These are phyloP conservation scores for Drosophila kikkawai DNA, from an alignment of 1,140 invertebrate species.

Conservation along the genomic window DNA sequence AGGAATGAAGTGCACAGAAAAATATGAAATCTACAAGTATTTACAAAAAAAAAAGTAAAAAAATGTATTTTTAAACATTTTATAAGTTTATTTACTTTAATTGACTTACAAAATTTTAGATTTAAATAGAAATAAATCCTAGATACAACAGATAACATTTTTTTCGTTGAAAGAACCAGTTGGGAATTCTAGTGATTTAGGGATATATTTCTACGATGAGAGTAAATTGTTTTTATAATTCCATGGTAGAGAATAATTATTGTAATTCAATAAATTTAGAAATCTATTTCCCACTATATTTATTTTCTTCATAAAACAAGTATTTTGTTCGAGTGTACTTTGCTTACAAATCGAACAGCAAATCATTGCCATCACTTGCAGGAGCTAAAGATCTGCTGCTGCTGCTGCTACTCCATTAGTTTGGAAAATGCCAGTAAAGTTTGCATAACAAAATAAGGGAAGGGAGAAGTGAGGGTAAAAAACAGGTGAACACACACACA, in stretches of 20 bases:
- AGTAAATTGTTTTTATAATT: too few relatives aligned
- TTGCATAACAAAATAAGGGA: conserved; percentile 56
- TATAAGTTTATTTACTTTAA: not conserved
- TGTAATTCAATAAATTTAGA: too few relatives aligned
- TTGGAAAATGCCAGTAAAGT: conserved; percentile 53
- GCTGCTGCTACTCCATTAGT: conserved; percentile 22
- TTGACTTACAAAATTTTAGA: not conserved
- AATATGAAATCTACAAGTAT: not conserved
- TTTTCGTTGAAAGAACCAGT: not conserved
- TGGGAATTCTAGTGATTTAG: not conserved
- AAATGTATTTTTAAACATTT: too few relatives aligned
- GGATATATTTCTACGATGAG: too few relatives aligned
- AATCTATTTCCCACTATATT: too few relatives aligned
- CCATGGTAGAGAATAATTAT: not conserved
- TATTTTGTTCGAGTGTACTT: not conserved
- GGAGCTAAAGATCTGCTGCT: conserved; percentile 24
- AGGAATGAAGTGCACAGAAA: not conserved
- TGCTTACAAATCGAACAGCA: conserved; percentile 53
- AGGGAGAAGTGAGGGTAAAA: not conserved
- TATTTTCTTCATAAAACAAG: not conserved
- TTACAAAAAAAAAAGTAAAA: too few relatives aligned
- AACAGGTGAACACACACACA: conserved; percentile 21
- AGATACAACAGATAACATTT: not conserved
- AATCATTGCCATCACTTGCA: conserved; percentile 67
- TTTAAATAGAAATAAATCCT: not conserved